phyloP scores from a whole-genome alignment of 2,113 vertebrate species.

The Eurypyga helias region DNA sequence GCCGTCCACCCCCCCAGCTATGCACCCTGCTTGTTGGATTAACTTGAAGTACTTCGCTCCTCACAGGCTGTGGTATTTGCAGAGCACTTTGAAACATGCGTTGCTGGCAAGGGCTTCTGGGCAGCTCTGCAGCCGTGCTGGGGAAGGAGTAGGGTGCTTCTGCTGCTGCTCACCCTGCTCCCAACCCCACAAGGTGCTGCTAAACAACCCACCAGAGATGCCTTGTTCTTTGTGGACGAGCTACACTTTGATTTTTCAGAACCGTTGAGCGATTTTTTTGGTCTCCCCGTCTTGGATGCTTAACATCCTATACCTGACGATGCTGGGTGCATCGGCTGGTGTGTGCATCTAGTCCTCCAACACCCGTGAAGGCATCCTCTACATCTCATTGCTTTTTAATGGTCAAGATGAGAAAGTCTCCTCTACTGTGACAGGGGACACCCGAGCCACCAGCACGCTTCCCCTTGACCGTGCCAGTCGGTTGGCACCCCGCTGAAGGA shows the following conservation, averaged over 20 bases:
- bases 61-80: neutral
- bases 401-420: neutral
- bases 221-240: neutral
- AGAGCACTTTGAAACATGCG: neutral
- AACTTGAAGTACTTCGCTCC: neutral
- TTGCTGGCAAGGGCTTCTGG: neutral
- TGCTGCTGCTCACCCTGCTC: neutral
- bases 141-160: neutral
- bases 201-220: neutral
- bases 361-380: neutral
- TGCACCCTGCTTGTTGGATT: neutral
- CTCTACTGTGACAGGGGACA: neutral
- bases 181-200: rapidly evolving
- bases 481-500: neutral
- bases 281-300: neutral
- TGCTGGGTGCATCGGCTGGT: rapidly evolving
- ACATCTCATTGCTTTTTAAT: neutral
- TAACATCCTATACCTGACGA: neutral
- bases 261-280: neutral
- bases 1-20: rapidly evolving
- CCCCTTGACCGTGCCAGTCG: neutral
- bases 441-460: neutral
- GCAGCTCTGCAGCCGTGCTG: neutral
- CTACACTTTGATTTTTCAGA: neutral
- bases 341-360: neutral